Evolutionary conservation across 2,888 invertebrate species (phyloP).

Genomic region (Cryptosula pallasiana): DNA sequence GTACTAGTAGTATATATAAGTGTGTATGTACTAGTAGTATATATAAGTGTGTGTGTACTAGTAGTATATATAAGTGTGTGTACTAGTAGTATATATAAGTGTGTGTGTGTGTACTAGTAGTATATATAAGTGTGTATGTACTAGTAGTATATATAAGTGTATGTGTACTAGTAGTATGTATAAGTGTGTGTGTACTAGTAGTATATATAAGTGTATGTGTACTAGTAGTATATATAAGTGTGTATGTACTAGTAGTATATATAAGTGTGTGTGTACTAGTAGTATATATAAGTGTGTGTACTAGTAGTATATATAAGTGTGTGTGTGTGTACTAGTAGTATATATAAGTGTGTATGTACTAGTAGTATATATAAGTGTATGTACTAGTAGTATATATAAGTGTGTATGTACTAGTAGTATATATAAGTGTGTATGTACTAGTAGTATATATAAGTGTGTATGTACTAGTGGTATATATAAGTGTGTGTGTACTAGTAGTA

Average conservation of each 20-base stretch:
- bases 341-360: background rate
- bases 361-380: background rate
- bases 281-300: background rate
- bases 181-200: too few species aligned
- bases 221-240: too few species aligned
- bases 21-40: too few species aligned
- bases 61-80: background rate
- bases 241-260: background rate
- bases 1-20: too few species aligned
- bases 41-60: background rate
- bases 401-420: background rate
- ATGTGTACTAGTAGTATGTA: background rate
- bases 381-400: too few species aligned
- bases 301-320: too few species aligned
- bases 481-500: background rate
- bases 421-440: background rate
- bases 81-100: conserved; percentile 52
- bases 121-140: background rate
- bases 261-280: background rate
- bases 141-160: background rate
- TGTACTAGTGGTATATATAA: too few species aligned
- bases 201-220: conserved; percentile 57
- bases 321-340: background rate
- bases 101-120: too few species aligned
- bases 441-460: conserved; percentile 54